phyloP scores from a whole-genome alignment of 2,888 invertebrate genomes.

The Synergus umbraculus region DNA sequence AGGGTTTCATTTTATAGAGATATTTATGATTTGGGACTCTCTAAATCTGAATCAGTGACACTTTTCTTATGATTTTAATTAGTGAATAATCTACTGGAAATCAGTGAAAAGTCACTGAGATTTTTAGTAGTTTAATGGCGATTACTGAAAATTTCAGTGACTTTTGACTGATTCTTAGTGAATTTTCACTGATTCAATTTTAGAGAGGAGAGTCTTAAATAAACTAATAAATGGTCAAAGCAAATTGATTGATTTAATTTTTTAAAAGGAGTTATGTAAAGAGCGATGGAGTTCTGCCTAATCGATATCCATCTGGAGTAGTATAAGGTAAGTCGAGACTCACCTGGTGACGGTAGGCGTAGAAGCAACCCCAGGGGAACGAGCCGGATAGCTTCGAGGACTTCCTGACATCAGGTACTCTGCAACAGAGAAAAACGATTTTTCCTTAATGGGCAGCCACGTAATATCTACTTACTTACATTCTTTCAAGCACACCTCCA shows the following conservation, averaged over 20 bases:
- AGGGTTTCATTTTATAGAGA: too few species aligned
- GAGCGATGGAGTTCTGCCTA: conserved; percentile 13
- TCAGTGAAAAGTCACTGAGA: too few species aligned
- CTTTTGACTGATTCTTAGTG: too few species aligned
- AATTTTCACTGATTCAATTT: too few species aligned
- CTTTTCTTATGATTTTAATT: too few species aligned
- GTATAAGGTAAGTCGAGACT: conserved; percentile 50
- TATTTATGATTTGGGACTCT: conserved; percentile 58
- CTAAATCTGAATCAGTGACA: too few species aligned
- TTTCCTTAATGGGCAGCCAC: conserved; percentile 34
- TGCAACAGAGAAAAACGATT: conserved; percentile 61
- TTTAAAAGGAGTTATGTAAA: conserved; percentile 12
- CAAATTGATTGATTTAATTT: neutral
- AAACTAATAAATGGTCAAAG: conserved; percentile 42
- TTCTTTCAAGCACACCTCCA: conserved; percentile 38
- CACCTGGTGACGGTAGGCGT: conserved; percentile 72
- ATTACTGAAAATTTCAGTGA: too few species aligned
- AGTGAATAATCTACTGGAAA: too few species aligned
- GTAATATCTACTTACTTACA: conserved; percentile 22
- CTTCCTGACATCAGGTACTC: conserved; percentile 76
- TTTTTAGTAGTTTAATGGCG: too few species aligned
- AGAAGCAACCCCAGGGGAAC: conserved; percentile 71
- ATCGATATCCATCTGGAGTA: conserved; percentile 34
- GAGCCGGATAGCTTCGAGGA: conserved; percentile 73
- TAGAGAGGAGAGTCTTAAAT: too few species aligned